Conservation (phyloP, 2,888 invertebrate genomes). For the Chorisops tibialis region DNA sequence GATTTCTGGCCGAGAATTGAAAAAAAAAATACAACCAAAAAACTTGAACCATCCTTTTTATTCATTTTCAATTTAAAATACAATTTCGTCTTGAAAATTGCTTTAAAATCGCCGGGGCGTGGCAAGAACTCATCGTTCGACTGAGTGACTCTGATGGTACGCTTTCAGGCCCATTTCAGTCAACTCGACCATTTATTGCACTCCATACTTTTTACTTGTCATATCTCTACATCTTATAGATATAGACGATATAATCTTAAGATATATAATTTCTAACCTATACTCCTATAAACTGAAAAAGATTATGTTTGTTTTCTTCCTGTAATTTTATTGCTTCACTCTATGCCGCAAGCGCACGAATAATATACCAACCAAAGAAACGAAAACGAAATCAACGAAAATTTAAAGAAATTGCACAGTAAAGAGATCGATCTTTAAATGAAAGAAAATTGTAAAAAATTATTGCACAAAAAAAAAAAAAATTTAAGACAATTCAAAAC, state of each 20-base stretch:
- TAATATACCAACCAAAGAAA: not conserved
- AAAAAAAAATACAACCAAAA: too few relatives aligned
- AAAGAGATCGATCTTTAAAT: not conserved
- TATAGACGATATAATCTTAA: too few relatives aligned
- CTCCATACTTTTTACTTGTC: not conserved
- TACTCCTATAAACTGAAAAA: not conserved
- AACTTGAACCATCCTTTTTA: too few relatives aligned
- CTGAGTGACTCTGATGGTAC: slow-evolving; percentile 24
- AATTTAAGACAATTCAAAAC: not conserved
- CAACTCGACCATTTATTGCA: slow-evolving; percentile 25
- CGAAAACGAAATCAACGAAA: slow-evolving; percentile 21
- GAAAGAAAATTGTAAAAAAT: slow-evolving; percentile 28
- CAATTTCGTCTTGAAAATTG: slow-evolving; percentile 20
- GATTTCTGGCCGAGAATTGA: too few relatives aligned
- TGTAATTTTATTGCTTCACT: slow-evolving; percentile 21
- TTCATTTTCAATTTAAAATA: too few relatives aligned
- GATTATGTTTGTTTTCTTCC: slow-evolving; percentile 29
- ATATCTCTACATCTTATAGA: not conserved
- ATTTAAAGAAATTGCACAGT: not conserved
- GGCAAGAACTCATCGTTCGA: slow-evolving; percentile 31
- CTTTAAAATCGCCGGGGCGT: slow-evolving; percentile 31
- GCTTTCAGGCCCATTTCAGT: slow-evolving; percentile 16
- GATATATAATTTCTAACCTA: too few relatives aligned
- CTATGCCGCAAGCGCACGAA: not conserved
- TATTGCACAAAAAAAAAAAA: slow-evolving; percentile 20